Conservation (phyloP, 1,140 invertebrate species). For the Musca domestica region DNA sequence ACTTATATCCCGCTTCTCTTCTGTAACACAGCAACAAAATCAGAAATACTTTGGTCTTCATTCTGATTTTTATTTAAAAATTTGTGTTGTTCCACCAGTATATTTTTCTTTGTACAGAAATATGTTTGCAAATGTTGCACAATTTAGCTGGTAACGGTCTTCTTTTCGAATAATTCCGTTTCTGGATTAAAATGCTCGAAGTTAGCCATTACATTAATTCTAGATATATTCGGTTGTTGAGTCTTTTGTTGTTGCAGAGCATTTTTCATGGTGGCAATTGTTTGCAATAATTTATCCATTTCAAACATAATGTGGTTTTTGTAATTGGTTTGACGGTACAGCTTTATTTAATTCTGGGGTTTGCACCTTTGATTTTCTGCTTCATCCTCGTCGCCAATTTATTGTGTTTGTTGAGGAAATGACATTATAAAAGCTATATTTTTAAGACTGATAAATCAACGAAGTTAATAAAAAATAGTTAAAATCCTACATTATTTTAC, state of each 20-base stretch:
- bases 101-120: conserved; percentile 10
- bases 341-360: conserved; percentile 1
- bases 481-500: too few species aligned
- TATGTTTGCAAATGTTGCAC: conserved; percentile 11
- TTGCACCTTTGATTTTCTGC: too few species aligned
- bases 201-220: not conserved
- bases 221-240: not conserved
- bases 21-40: not conserved
- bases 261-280: not conserved
- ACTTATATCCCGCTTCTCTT: not conserved
- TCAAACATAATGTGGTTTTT: not conserved
- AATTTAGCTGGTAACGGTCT: too few species aligned
- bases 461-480: too few species aligned
- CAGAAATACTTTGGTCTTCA: not conserved
- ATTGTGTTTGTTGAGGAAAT: not conserved
- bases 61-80: conserved; percentile 15
- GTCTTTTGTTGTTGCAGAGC: conserved; percentile 1
- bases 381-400: conserved; percentile 2
- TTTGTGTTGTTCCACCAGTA: conserved; percentile 14
- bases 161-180: not conserved
- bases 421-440: too few species aligned
- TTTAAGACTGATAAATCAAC: too few species aligned
- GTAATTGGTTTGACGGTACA: not conserved
- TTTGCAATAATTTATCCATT: not conserved
- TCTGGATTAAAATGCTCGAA: not conserved